Evolutionary conservation across 2,888 invertebrate species (phyloP).

Genomic region (Ferdinandea cuprea): DNA sequence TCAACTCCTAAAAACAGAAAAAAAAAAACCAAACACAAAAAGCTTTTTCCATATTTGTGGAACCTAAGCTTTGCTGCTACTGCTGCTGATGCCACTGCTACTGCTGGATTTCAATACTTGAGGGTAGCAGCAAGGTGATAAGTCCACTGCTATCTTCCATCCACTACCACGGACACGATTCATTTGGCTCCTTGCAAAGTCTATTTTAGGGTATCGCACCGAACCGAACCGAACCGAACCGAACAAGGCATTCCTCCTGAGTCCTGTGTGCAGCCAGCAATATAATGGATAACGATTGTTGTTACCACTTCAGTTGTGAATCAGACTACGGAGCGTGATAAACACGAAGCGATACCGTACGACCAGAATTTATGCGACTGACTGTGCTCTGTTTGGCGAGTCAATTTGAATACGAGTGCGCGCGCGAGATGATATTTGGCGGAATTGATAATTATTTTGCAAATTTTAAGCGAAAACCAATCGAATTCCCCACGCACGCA

Average conservation of each 20-base stretch:
- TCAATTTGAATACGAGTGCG: not conserved
- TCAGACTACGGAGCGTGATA: slow-evolving; percentile 67
- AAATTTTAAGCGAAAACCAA: not conserved
- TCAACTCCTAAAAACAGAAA: not conserved
- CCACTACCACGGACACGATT: slow-evolving; percentile 50
- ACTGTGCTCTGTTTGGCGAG: slow-evolving; percentile 10
- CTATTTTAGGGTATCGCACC: slow-evolving; percentile 32
- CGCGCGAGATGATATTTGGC: slow-evolving; percentile 35
- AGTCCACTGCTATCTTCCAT: slow-evolving; percentile 53
- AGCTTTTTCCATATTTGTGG: slow-evolving; percentile 64
- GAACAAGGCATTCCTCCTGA: slow-evolving; percentile 37
- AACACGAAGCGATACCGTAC: slow-evolving; percentile 15
- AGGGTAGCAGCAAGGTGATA: slow-evolving; percentile 60
- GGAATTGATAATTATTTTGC: slow-evolving; percentile 31
- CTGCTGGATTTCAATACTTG: slow-evolving; percentile 31
- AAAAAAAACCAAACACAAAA: not conserved
- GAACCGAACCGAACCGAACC: slow-evolving; percentile 23
- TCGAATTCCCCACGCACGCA: slow-evolving; percentile 19
- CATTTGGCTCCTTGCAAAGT: slow-evolving; percentile 38
- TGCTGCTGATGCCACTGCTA: slow-evolving; percentile 7
- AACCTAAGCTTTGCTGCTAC: slow-evolving; percentile 51
- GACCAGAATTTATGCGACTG: not conserved
- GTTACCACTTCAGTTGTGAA: slow-evolving; percentile 72
- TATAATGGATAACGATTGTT: slow-evolving; percentile 69
- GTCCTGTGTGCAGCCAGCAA: slow-evolving; percentile 65